Conservation (phyloP, 2,797 vertebrate species). For the Merluccius polli region DNA sequence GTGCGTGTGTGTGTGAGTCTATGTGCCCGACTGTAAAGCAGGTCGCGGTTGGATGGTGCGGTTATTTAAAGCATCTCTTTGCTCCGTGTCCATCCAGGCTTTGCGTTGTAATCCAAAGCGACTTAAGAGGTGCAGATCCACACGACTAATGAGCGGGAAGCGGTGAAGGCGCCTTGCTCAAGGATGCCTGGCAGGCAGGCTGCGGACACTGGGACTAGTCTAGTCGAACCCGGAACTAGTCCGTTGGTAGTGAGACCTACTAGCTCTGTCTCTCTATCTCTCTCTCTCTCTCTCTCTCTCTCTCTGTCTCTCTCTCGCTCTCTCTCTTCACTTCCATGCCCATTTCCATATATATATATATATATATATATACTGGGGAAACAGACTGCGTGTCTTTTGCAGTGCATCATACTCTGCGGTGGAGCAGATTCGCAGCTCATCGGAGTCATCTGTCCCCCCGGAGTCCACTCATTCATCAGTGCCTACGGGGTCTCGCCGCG, state of each 20-base stretch:
- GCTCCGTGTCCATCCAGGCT: not conserved
- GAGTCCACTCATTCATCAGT: not conserved
- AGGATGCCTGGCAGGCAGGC: not conserved
- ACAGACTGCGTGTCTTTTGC: not conserved
- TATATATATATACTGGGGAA: not conserved
- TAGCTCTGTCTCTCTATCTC: no score
- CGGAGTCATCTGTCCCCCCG: not conserved
- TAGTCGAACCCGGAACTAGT: not conserved
- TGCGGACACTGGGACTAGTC: not conserved
- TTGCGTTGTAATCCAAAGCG: not conserved
- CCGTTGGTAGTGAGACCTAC: no score
- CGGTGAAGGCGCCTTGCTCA: no score
- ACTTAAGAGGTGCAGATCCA: no score
- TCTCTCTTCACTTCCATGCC: no score
- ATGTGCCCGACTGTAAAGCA: not conserved
- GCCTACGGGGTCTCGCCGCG: no score
- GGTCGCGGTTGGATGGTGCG: not conserved
- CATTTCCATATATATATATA: no score
- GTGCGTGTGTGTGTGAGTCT: not conserved
- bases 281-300: no score
- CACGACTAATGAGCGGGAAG: not conserved
- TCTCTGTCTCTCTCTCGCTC: no score
- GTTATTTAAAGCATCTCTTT: no score
- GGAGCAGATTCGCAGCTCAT: not conserved
- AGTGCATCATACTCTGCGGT: not conserved